These are phyloP conservation scores for Meganola albula DNA, from an alignment of 2,888 invertebrate species.

Conservation along the genomic window DNA sequence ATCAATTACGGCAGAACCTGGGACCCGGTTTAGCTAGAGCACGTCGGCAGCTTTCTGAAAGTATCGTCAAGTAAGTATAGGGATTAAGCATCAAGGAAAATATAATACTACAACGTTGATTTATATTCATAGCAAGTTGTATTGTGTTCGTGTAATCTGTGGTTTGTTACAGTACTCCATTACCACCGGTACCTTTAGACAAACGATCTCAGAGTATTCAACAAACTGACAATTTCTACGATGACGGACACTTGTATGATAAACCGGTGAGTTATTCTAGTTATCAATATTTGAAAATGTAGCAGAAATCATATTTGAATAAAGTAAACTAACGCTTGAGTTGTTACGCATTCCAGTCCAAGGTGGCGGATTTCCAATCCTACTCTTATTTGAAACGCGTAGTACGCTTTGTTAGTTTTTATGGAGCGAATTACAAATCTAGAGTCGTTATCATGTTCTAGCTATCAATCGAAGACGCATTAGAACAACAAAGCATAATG, in stretches of 20 bases:
- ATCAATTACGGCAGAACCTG: constrained; percentile 87
- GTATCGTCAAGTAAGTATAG: constrained; percentile 85
- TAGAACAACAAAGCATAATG: constrained; percentile 57
- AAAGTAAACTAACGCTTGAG: too few relatives aligned
- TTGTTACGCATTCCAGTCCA: too few relatives aligned
- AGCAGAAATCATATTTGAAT: too few relatives aligned
- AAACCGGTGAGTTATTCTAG: constrained; percentile 80
- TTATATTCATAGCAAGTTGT: too few relatives aligned
- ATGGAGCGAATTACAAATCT: too few relatives aligned
- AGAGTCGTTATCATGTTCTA: constrained; percentile 24
- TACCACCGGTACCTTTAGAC: constrained; percentile 89
- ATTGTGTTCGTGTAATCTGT: too few relatives aligned
- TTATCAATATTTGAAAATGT: too few relatives aligned
- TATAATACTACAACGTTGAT: too few relatives aligned
- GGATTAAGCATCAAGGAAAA: too few relatives aligned
- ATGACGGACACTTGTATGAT: constrained; percentile 84
- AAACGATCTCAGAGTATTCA: constrained; percentile 77
- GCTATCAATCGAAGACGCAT: constrained; percentile 57
- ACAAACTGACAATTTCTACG: constrained; percentile 70
- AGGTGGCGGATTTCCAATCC: too few relatives aligned
- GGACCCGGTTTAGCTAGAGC: constrained; percentile 80
- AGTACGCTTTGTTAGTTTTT: too few relatives aligned
- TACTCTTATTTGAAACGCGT: too few relatives aligned
- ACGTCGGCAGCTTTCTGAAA: constrained; percentile 84
- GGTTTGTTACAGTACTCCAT: constrained; percentile 81